These are phyloP conservation scores for Psittacara wagleri DNA, from an alignment of 2,113 vertebrate species.

Conservation along the genomic window DNA sequence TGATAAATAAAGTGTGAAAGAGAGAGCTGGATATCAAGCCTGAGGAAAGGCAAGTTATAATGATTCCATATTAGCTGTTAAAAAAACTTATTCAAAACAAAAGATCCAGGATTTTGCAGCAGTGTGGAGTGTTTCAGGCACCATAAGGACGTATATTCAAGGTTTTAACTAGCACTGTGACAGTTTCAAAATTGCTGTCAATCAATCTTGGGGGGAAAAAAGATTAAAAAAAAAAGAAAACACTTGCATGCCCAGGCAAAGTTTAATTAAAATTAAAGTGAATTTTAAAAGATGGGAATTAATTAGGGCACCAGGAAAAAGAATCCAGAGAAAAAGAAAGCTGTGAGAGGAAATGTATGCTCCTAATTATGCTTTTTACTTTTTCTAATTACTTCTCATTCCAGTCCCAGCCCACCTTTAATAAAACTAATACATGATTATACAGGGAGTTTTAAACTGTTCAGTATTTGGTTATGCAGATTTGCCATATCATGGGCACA, in stretches of 20 bases:
- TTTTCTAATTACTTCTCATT: conserved; percentile 37
- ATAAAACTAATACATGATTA: conserved; percentile 48
- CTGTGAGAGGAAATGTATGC: background rate
- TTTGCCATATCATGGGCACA: background rate
- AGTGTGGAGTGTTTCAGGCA: background rate
- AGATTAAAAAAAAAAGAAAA: background rate
- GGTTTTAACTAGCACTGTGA: conserved; percentile 57
- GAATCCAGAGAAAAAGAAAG: conserved; percentile 39
- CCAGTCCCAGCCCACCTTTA: conserved; percentile 19
- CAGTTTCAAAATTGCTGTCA: conserved; percentile 48
- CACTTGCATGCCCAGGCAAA: conserved; percentile 32
- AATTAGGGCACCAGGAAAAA: conserved; percentile 40
- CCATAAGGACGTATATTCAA: conserved; percentile 44
- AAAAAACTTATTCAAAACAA: conserved; percentile 11
- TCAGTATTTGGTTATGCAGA: conserved; percentile 10
- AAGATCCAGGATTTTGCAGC: conserved; percentile 10
- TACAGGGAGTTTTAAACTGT: background rate
- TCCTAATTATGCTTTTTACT: conserved; percentile 39
- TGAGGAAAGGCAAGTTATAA: conserved; percentile 39
- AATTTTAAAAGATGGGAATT: conserved; percentile 57
- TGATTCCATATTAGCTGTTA: background rate
- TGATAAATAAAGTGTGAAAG: conserved; percentile 3
- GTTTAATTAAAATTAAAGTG: conserved; percentile 59
- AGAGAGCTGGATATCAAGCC: conserved; percentile 5
- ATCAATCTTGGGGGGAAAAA: conserved; percentile 7